A percentile compares a stretch with the other conserved stretches of the same genome.
phyloP scores from a whole-genome alignment of 37 sponge, comb jelly and placozoan species.

The Bolinopsis microptera region DNA sequence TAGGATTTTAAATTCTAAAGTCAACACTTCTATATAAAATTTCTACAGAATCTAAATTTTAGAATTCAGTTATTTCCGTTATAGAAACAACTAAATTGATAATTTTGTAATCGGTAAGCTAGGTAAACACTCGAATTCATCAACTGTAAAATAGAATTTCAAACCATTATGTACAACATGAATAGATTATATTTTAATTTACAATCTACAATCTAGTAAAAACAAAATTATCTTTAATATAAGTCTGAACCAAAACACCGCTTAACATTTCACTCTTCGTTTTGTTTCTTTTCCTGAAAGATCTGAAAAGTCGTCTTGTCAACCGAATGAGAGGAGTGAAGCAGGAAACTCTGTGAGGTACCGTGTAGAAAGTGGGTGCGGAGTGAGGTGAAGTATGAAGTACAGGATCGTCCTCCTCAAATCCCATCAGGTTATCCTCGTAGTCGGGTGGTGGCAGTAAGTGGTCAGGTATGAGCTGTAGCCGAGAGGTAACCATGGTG shows the following conservation, averaged over 20 bases:
- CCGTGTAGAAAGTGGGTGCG: not conserved
- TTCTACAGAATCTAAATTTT: no score
- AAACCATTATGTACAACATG: no score
- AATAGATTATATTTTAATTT: no score
- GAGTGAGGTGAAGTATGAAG: no score
- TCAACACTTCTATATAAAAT: no score
- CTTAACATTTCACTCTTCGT: not conserved
- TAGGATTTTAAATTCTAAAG: no score
- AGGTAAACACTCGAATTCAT: no score
- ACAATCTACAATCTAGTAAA: constrained; percentile 48
- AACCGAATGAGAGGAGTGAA: not conserved
- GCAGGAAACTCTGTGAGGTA: not conserved
- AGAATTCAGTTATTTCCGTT: no score
- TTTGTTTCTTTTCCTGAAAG: not conserved
- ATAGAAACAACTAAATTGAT: no score
- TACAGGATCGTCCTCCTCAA: not conserved
- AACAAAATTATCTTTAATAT: not conserved
- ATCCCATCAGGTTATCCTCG: not conserved
- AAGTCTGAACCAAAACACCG: not conserved
- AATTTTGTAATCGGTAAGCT: no score
- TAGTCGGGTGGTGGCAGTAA: not conserved
- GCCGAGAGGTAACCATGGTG: not conserved
- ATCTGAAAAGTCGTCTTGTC: not conserved
- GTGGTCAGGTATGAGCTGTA: not conserved
- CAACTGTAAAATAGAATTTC: no score